Percentiles rank a stretch among this genome's conserved stretches.
phyloP scores from a whole-genome alignment of 2,888 invertebrate genomes.

The Cetonia aurata region DNA sequence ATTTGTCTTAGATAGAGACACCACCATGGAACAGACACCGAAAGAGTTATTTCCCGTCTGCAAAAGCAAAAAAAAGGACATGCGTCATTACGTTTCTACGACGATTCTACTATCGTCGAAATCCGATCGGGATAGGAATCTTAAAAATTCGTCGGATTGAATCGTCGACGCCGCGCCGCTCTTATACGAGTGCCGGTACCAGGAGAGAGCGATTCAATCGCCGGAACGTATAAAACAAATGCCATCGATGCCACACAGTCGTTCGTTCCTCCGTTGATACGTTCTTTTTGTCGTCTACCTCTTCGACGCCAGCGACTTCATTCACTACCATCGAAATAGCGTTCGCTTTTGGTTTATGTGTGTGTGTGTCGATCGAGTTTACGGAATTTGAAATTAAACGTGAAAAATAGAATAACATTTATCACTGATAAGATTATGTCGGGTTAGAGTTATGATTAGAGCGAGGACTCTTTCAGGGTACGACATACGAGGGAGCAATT shows the following conservation, averaged over 20 bases:
- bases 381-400: no score
- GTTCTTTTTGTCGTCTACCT: slow-evolving; percentile 14
- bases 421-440: background rate
- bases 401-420: background rate
- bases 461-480: no score
- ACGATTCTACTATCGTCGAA: background rate
- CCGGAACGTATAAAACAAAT: slow-evolving; percentile 22
- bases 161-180: slow-evolving; percentile 4
- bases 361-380: no score
- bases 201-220: slow-evolving; percentile 12
- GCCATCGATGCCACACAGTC: slow-evolving; percentile 6
- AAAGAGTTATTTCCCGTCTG: slow-evolving; percentile 32
- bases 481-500: no score
- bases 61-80: background rate
- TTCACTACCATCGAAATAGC: slow-evolving; percentile 7
- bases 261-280: background rate
- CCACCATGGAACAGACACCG: slow-evolving; percentile 31
- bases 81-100: slow-evolving; percentile 17
- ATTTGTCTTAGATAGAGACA: slow-evolving; percentile 20
- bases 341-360: background rate
- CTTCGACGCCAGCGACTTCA: slow-evolving; percentile 7
- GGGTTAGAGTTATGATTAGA: no score
- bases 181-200: background rate
- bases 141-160: slow-evolving; percentile 28
- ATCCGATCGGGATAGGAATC: slow-evolving; percentile 12